A percentile compares a stretch with the other conserved stretches of the same genome.
These are phyloP conservation scores for Ciconia nigra DNA, from an alignment of 2,797 vertebrate species.

Conservation along the genomic window DNA sequence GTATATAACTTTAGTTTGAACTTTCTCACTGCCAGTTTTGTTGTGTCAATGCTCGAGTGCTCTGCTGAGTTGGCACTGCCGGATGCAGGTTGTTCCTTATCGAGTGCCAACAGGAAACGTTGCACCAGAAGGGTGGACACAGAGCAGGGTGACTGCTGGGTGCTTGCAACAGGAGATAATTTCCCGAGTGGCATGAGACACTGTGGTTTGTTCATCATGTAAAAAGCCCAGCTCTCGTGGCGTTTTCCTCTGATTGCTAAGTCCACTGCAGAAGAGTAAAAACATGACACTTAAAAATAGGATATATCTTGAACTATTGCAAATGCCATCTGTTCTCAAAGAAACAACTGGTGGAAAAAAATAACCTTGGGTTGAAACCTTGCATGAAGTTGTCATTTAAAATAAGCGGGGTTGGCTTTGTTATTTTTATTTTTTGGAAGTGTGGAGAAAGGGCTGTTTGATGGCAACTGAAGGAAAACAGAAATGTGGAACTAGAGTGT, in stretches of 20 bases:
- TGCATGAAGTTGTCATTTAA: slow-evolving; percentile 54
- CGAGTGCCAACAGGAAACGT: slow-evolving; percentile 5
- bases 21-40: neutral
- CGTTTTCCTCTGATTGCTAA: slow-evolving; percentile 23
- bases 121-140: slow-evolving; percentile 42
- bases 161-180: slow-evolving; percentile 13
- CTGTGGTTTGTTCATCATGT: neutral
- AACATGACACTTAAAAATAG: slow-evolving; percentile 64
- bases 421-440: slow-evolving; percentile 42
- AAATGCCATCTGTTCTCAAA: slow-evolving; percentile 54
- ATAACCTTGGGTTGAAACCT: slow-evolving; percentile 55
- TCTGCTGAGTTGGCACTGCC: slow-evolving; percentile 36
- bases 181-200: neutral
- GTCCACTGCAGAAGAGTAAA: slow-evolving; percentile 50
- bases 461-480: slow-evolving; percentile 1
- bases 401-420: neutral
- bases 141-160: neutral
- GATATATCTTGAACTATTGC: slow-evolving; percentile 30
- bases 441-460: slow-evolving; percentile 3
- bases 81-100: slow-evolving; percentile 52
- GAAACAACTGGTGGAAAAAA: slow-evolving; percentile 60
- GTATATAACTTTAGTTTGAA: neutral
- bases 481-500: neutral
- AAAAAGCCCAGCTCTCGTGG: neutral
- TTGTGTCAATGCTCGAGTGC: neutral